Evolutionary conservation across 2,888 invertebrate genomes (phyloP), one percentile per base, ranked within the genome.

Genomic region (Aphodius sticticus): DNA sequence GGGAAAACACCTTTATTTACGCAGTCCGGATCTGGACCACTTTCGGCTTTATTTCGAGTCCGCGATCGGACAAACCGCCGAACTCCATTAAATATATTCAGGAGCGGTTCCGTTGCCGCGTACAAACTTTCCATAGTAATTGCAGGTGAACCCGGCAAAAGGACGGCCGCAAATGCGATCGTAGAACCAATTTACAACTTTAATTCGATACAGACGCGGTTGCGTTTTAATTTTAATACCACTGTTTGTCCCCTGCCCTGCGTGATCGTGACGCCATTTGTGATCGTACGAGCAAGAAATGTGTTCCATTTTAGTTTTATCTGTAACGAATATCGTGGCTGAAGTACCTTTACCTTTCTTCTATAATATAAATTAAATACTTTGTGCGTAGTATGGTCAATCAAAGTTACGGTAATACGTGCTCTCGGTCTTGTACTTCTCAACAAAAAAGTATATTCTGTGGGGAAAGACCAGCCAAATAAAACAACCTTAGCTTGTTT

Each of bases 1-100:
- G 69, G 77, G 79, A 74, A 76, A 72, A 77, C 72, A 36, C 77
- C 76, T 74, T 79, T 79, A 79, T 79, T 77, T 79, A 79, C 77
- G 79, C 74, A n/a, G 74, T 35, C 53, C 74, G 74, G 74, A 74
- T 74, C 74, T 35, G 74, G 74, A 74, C 74, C 74, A 74, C 74
- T 74, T 74, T 74, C 74, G 74, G 74, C 74, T 74, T 74, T 74
- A 74, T 74, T 35, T 74, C 74, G 26, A 15, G 35, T 36, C 35
- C 74, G 35, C 12, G n/a, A 70, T 15, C 26, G 70, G 53, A 53
- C 53, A 53, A 36, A 74, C 74, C 74, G 35, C 74, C n/a, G 36
- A 74, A 74, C 74, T 74, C 74, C 74, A 74, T 74, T 74, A 74
- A 74, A 74, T 74, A 74, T 74, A 74, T 35, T 53, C 53, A 53